Conservation (phyloP, 1,140 invertebrate genomes). For the Drosophila obscura region DNA sequence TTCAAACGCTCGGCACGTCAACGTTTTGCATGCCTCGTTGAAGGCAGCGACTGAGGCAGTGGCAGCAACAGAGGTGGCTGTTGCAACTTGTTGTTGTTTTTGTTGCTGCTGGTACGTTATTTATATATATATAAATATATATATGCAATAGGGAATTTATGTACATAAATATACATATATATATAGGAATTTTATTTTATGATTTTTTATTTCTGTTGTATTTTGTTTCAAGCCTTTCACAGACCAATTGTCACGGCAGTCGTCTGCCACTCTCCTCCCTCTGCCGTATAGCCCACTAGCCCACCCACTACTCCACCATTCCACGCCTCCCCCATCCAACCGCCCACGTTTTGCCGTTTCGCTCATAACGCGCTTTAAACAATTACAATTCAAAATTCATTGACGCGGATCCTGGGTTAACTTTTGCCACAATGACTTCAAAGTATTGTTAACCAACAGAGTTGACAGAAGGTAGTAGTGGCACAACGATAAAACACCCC, state of each 20-base stretch:
- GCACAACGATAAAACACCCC: too few species aligned
- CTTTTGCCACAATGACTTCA: constrained; percentile 67
- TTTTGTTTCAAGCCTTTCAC: constrained; percentile 81
- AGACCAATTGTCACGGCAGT: constrained; percentile 80
- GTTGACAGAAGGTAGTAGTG: constrained; percentile 9
- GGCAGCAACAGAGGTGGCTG: constrained; percentile 8
- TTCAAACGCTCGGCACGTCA: constrained; percentile 75
- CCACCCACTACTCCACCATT: not conserved
- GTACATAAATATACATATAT: constrained; percentile 24
- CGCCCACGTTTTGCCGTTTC: constrained; percentile 13
- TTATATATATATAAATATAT: constrained; percentile 60
- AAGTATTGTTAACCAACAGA: constrained; percentile 62
- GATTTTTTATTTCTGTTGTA: constrained; percentile 36
- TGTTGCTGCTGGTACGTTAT: constrained; percentile 40
- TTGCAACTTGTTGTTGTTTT: constrained; percentile 38
- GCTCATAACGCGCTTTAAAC: constrained; percentile 66
- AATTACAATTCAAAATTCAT: constrained; percentile 83
- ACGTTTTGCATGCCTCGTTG: constrained; percentile 81
- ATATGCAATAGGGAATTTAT: constrained; percentile 21
- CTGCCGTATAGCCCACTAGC: not conserved
- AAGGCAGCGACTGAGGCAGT: constrained; percentile 43
- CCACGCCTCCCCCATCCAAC: not conserved
- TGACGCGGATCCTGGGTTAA: constrained; percentile 72
- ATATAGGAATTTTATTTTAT: constrained; percentile 20
- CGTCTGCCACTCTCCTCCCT: constrained; percentile 36